Conservation (phyloP, 2,797 vertebrate genomes). For the Sebastes nivosus region DNA sequence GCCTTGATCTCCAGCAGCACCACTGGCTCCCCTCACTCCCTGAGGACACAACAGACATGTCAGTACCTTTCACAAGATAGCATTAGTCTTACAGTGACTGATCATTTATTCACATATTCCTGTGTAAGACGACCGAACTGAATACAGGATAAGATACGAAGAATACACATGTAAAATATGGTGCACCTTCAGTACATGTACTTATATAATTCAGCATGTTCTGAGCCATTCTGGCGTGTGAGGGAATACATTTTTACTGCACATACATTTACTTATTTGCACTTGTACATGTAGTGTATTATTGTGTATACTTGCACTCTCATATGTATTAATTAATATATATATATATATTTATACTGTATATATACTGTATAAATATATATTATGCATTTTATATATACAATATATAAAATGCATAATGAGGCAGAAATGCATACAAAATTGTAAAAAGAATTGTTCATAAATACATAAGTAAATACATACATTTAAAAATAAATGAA, state of each 20-base stretch:
- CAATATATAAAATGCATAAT: too few species aligned
- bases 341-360: too few species aligned
- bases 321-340: neutral
- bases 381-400: too few species aligned
- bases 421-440: too few species aligned
- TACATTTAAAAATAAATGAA: too few species aligned
- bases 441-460: too few species aligned
- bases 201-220: too few species aligned
- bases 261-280: too few species aligned
- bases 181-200: neutral
- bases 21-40: slow-evolving; percentile 73
- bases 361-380: too few species aligned
- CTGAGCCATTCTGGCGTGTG: too few species aligned
- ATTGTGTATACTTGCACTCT: neutral
- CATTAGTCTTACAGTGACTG: neutral
- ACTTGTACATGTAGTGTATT: neutral
- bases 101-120: neutral
- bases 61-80: neutral
- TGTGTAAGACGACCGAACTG: neutral
- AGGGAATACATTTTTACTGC: too few species aligned
- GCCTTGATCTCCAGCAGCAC: slow-evolving; percentile 73
- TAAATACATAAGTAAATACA: too few species aligned
- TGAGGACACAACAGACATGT: slow-evolving; percentile 53
- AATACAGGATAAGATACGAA: neutral
- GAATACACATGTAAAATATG: neutral